Conservation (phyloP, 2,888 invertebrate genomes). For the Muscina levida region DNA sequence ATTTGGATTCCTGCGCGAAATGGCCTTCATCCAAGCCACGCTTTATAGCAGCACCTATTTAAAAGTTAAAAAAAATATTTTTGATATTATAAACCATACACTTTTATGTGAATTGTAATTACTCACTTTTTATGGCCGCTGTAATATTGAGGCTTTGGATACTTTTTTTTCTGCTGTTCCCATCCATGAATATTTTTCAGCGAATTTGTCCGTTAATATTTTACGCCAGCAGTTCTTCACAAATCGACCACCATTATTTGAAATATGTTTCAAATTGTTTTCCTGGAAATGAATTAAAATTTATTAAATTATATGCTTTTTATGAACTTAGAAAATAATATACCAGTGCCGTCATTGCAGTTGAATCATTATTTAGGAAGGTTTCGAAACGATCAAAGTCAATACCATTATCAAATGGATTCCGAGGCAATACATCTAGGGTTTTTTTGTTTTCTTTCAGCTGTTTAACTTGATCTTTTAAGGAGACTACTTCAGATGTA, state of each 20-base stretch:
- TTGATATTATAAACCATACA: no score
- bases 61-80: no score
- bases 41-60: no score
- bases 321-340: slow-evolving; percentile 1
- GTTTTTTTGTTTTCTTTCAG: background rate
- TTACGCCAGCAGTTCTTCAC: slow-evolving; percentile 27
- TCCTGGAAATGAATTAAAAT: background rate
- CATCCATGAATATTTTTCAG: no score
- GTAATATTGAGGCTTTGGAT: background rate
- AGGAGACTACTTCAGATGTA: background rate
- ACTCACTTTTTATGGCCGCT: slow-evolving; percentile 26
- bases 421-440: background rate
- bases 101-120: slow-evolving; percentile 3
- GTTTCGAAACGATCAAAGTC: background rate
- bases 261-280: background rate
- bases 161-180: no score
- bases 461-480: slow-evolving; percentile 20
- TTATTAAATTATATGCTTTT: no score
- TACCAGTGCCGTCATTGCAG: background rate
- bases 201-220: background rate
- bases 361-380: background rate
- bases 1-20: no score
- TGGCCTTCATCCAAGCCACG: no score
- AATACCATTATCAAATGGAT: no score
- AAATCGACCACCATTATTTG: slow-evolving; percentile 6